phyloP scores from a whole-genome alignment of 30 jellyfish, hydroid and myxozoan species.

The Hydra vulgaris region DNA sequence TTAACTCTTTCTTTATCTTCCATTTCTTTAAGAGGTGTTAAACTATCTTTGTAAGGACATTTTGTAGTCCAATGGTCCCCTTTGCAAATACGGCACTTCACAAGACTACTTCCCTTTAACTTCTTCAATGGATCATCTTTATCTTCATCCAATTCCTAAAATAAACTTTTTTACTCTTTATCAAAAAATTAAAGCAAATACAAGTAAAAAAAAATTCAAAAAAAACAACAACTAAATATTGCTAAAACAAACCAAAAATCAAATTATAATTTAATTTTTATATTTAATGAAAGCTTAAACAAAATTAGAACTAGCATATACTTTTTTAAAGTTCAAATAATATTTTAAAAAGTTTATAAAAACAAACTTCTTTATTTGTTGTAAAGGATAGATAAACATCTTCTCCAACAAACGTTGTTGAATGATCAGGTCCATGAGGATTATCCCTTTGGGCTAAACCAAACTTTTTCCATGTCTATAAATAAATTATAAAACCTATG shows the following conservation, averaged over 20 bases:
- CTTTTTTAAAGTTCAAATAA: too few species aligned
- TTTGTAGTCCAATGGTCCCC: constrained; percentile 98
- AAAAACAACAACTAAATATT: too few species aligned
- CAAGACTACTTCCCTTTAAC: constrained; percentile 66
- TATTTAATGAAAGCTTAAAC: too few species aligned
- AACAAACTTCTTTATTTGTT: constrained; percentile 62
- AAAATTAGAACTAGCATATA: too few species aligned
- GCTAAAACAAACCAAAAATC: too few species aligned
- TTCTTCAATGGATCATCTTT: constrained; percentile 85
- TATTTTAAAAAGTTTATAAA: background rate
- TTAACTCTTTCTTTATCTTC: constrained; percentile 55
- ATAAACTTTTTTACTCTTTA: background rate
- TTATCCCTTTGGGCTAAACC: constrained; percentile 72
- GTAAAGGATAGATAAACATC: constrained; percentile 72
- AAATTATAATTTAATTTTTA: too few species aligned
- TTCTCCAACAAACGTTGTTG: constrained; percentile 86
- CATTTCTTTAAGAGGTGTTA: constrained; percentile 51
- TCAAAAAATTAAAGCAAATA: background rate
- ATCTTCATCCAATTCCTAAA: constrained; percentile 52
- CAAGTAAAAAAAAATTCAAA: background rate
- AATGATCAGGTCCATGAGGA: constrained; percentile 93
- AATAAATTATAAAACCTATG: background rate
- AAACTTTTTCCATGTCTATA: constrained; percentile 66
- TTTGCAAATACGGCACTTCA: constrained; percentile 84
- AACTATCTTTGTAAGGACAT: constrained; percentile 90